Evolutionary conservation across 2,888 invertebrate species (phyloP), one percentile per base, ranked within the genome.

Genomic region (Hetaerina titia): DNA sequence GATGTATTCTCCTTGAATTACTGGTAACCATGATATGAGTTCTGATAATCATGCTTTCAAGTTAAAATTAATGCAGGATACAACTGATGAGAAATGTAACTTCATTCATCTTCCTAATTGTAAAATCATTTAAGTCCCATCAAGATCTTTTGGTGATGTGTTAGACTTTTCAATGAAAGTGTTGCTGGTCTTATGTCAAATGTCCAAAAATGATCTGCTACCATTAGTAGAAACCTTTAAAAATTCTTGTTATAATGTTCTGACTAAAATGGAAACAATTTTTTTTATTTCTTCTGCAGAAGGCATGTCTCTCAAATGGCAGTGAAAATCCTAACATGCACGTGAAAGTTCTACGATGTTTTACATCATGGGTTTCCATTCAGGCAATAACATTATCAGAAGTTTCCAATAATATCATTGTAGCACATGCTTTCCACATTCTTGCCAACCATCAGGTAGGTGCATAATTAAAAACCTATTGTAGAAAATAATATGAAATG

Each of bases 301-400:
- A 98, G 96, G 97, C 98, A 96, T 98, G 98, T 96, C 97, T 98
- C 95, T 97, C 97, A 95, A 98, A 97, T 96, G 97, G 97, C 95
- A 97, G 97, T 31, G 97, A 97, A 95, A 98, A 98, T 96, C 97
- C 98, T 95, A 97, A 98, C 96, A 97, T 98, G 95, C 98, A 98
- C 94, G 97, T 98, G 95, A 98, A 98, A 96, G 98, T 98, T 60
- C 97, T 99, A 95, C 98, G 98, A 96, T 99, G 99, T 97, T 98
- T 99, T 96, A 98, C 98, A 0, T 98, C 99, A 15, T 99, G 99
- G 99, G 98, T 99, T 96, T 98, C 98, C 95, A 98, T 99, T 19
- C 98, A 98, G 96, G 98, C 98, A 22, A 98, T 99, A 95, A 98
- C 98, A 69, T 97, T 99, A 95, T 97, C 98, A 95, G 98, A 98